A percentile compares a stretch with the other conserved stretches of the same genome.
Evolutionary conservation across 2,888 invertebrate genomes (phyloP).

Genomic region (Salpingus planirostris): DNA sequence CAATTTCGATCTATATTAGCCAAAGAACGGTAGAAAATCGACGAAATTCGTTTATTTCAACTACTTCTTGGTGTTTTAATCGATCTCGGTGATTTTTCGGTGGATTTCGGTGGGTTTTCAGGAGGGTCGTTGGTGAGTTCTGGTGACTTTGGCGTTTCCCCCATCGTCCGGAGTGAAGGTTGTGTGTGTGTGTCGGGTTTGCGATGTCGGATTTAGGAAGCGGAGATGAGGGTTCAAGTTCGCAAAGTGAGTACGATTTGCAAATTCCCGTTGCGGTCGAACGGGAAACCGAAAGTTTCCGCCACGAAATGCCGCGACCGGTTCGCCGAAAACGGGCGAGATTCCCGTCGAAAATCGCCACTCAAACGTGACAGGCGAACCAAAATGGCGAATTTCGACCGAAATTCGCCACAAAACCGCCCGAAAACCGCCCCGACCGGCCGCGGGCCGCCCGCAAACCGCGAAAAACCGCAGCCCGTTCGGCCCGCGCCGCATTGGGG

Average conservation of each 20-base stretch:
- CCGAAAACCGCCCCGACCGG: background rate
- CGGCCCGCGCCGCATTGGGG: too few species aligned
- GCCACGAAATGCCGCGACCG: too few species aligned
- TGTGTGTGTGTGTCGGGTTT: conserved; percentile 36
- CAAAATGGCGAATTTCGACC: conserved; percentile 31
- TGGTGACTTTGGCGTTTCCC: conserved; percentile 33
- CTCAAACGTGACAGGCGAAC: conserved; percentile 29
- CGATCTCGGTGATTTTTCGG: background rate
- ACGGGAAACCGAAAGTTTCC: conserved; percentile 6
- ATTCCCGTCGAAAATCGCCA: conserved; percentile 1
- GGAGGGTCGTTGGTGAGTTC: conserved; percentile 13
- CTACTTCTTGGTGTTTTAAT: background rate
- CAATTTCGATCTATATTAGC: too few species aligned
- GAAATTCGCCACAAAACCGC: conserved; percentile 4
- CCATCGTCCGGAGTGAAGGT: conserved; percentile 34
- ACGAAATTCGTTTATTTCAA: too few species aligned
- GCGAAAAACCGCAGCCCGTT: background rate
- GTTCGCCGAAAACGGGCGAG: too few species aligned
- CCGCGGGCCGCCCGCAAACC: background rate
- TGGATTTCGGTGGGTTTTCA: background rate
- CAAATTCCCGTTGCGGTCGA: background rate
- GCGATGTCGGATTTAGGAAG: conserved; percentile 72
- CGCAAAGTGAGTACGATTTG: conserved; percentile 60
- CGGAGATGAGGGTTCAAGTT: conserved; percentile 70
- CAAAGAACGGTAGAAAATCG: too few species aligned